Evolutionary conservation across 1,140 invertebrate genomes (phyloP), one percentile per base, ranked within the genome.

Genomic region (Aphelinus certus): DNA sequence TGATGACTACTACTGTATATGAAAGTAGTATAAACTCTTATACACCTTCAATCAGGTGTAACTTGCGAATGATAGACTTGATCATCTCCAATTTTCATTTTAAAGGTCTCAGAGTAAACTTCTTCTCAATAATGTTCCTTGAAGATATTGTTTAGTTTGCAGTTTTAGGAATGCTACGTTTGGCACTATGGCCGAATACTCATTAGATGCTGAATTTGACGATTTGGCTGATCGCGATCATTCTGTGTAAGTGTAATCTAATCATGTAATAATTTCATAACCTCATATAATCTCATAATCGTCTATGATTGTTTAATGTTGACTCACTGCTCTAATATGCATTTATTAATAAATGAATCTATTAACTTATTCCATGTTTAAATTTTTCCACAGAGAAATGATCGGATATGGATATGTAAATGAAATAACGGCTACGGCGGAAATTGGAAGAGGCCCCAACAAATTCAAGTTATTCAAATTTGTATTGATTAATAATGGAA

Each of bases 391-490:
- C 26, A 58, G 7, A 26, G 57, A 58, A 26, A 3, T 58, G 3
- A 58, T 58, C 3, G 57, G 57, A 58, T 58, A 26, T 26, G 26
- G 26, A 26, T 26, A 58, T 26, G 26, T 58, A 10, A 1, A 58
- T 26, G 7, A 58, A 26, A 26, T 58, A 10, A 10, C 5, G 3
- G 57, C 7, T 3, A 1, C 7, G 5, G 3, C 5, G n/a, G 57
- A 58, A 26, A 10, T 58, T 26, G 57, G 57, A 7, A 58, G 7
- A 7, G n/a, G 3, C 6, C 26, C 26, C 26, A 58, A 7, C 7
- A 58, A 58, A 58, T 58, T 7, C n/a, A 58, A 58, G n/a, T 58
- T 58, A 26, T 10, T 58, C 7, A 58, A 58, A 58, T 58, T 58
- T 26, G n/a, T 58, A 7, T 10, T 58, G 7, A 58, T 1, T 58